phyloP scores from a whole-genome alignment of 2,797 vertebrate species.

The Miichthys miiuy region DNA sequence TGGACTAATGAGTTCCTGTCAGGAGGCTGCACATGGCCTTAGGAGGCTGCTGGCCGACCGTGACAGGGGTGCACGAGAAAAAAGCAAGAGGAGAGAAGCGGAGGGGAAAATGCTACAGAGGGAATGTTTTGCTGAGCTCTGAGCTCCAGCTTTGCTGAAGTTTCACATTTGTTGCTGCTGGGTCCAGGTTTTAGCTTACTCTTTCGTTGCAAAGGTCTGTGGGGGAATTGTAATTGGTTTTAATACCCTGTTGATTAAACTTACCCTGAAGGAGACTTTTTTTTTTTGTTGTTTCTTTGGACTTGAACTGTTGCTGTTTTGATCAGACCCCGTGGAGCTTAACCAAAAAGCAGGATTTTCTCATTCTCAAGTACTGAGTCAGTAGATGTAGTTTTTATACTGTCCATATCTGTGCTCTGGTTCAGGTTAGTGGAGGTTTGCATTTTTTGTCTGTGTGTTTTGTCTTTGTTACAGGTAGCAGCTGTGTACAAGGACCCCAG shows the following conservation, averaged over 20 bases:
- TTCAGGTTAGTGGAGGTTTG: conserved; percentile 71
- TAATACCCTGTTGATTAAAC: conserved; percentile 72
- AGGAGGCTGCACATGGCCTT: conserved; percentile 66
- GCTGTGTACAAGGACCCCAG: conserved; percentile 96
- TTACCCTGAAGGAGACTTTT: conserved; percentile 47
- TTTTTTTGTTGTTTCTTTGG: conserved; percentile 37
- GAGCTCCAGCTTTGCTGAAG: conserved; percentile 39
- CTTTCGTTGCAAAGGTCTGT: conserved; percentile 35
- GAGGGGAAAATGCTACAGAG: conserved; percentile 36
- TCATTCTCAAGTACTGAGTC: conserved; percentile 5
- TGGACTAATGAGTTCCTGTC: conserved; percentile 84
- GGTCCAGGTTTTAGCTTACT: conserved; percentile 44
- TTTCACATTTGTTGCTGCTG: conserved; percentile 55
- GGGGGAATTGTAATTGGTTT: conserved; percentile 55
- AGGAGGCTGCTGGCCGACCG: conserved; percentile 65
- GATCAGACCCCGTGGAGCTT: conserved; percentile 45
- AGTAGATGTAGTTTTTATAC: neutral
- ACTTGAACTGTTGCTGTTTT: conserved; percentile 59
- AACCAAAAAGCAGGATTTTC: conserved; percentile 9
- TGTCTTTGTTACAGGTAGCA: conserved; percentile 91
- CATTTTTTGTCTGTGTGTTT: conserved; percentile 77
- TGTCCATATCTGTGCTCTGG: conserved; percentile 6
- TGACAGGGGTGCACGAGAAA: conserved; percentile 61
- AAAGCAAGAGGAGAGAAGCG: conserved; percentile 42
- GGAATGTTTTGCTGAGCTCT: conserved; percentile 55